A percentile compares a stretch with the other conserved stretches of the same genome.
Conservation (phyloP, 2,113 vertebrate genomes). For the Petromus typicus region DNA sequence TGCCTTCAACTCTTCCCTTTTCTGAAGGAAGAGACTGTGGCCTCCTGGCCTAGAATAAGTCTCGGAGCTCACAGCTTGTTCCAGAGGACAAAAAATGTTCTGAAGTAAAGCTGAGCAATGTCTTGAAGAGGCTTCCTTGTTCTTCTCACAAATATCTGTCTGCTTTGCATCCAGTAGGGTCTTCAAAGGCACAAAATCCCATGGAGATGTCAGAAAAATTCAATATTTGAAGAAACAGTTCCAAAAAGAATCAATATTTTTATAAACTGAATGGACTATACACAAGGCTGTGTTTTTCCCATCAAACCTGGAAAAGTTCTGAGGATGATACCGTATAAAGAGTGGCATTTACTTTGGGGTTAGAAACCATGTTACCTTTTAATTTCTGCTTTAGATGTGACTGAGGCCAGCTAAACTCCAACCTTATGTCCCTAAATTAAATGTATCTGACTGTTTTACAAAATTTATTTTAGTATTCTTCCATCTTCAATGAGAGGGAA, state of each 20-base stretch:
- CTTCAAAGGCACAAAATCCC: slow-evolving; percentile 27
- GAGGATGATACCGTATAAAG: not conserved
- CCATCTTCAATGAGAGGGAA: not conserved
- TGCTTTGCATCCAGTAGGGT: slow-evolving; percentile 47
- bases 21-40: slow-evolving; percentile 33
- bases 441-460: not conserved
- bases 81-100: slow-evolving; percentile 65
- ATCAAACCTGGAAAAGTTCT: slow-evolving; percentile 1
- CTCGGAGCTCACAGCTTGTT: slow-evolving; percentile 36
- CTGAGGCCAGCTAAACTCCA: not conserved
- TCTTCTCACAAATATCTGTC: slow-evolving; percentile 57
- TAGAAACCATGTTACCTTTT: not conserved
- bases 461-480: slow-evolving; percentile 5
- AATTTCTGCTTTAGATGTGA: not conserved
- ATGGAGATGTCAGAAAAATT: not conserved
- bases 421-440: not conserved
- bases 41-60: slow-evolving; percentile 68
- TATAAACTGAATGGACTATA: not conserved
- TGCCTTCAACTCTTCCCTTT: slow-evolving; percentile 45
- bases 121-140: slow-evolving; percentile 44
- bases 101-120: slow-evolving; percentile 58
- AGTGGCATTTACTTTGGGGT: slow-evolving; percentile 1
- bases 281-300: not conserved
- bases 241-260: not conserved
- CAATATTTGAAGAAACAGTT: not conserved